Base-by-base conservation (phyloP, 2,888 invertebrate genomes). In the Catocala nupta region DNA sequence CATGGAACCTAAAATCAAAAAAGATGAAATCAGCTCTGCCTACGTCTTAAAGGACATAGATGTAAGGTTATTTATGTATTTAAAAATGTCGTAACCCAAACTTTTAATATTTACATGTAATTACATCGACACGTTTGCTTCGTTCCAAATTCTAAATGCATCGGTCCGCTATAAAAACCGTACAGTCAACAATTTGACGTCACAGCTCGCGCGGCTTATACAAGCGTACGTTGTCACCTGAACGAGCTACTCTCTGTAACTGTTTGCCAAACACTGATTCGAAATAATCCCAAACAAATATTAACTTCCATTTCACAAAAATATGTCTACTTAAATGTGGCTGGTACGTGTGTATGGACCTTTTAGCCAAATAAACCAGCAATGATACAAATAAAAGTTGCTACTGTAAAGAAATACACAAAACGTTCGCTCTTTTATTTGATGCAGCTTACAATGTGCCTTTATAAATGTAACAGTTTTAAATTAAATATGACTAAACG, bases 211-310 rank as follows among this genome's bases (percentile, higher is more conserved):
- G 7, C 56, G 13, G 54, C 63, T 53, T 64, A 66, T 63, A 61
- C 60, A 60, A 42, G 64, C 65, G 61, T 59, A 62, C 66, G 48
- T 61, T 73, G 70, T 63, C 71, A 70, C 71, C 73, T 66, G 66
- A 78, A 70, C 66, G 66, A 67, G 62, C 44, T 51, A 49, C 6
- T 39, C 36, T 8, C 36, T 62, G 59, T 55, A 47, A 47, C 47
- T 76, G 78, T 81, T 84, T 78, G 69, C 70, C 58, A 69, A 78
- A 75, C 77, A 79, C 77, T 74, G 82, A 84, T 83, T 81, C 72
- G 69, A 68, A 76, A 64, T 81, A 85, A 86, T 83, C 85, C 86
- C 71, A 77, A 84, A 79, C 81, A 84, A 88, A 88, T 84, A 85
- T 87, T 88, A 73, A 73, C 82, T 75, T 80, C 75, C 61, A 77